A percentile compares a stretch with the other conserved stretches of the same genome.
Conservation (phyloP, 2,797 vertebrate species). For the Propithecus perrieri region DNA sequence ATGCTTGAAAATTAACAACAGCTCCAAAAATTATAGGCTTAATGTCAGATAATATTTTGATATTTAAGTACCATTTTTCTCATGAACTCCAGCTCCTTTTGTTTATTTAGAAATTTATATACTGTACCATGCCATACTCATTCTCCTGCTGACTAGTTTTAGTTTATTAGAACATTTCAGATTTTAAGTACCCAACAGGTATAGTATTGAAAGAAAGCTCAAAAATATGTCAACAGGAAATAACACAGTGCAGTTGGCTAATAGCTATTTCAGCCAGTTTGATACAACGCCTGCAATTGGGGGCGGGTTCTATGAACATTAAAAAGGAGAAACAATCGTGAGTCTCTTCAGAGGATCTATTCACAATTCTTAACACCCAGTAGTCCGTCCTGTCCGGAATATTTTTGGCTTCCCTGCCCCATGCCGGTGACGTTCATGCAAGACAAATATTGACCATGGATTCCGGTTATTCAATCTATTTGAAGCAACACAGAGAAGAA, state of each 20-base stretch:
- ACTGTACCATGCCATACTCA: background rate
- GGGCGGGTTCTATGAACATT: constrained; percentile 2
- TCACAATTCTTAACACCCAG: background rate
- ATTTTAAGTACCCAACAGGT: constrained; percentile 40
- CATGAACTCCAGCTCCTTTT: background rate
- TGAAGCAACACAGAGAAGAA: constrained; percentile 1
- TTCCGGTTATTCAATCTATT: constrained; percentile 52
- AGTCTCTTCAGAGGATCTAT: background rate
- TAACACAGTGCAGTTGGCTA: background rate
- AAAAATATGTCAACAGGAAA: constrained; percentile 19
- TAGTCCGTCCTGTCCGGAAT: background rate
- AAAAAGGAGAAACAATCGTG: background rate
- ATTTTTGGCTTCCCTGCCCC: constrained; percentile 32
- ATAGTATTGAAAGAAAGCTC: constrained; percentile 18
- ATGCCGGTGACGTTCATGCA: background rate
- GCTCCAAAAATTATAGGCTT: constrained; percentile 1
- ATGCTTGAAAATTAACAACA: constrained; percentile 7
- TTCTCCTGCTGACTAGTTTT: constrained; percentile 19
- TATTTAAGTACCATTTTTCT: constrained; percentile 20
- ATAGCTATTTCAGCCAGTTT: constrained; percentile 33
- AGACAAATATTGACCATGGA: constrained; percentile 40
- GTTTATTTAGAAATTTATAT: background rate
- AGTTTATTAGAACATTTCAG: constrained; percentile 23
- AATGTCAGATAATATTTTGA: constrained; percentile 5
- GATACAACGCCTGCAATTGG: background rate